These are phyloP conservation scores for Babyrousa celebensis DNA, from an alignment of 2,797 vertebrate genomes.

Conservation along the genomic window DNA sequence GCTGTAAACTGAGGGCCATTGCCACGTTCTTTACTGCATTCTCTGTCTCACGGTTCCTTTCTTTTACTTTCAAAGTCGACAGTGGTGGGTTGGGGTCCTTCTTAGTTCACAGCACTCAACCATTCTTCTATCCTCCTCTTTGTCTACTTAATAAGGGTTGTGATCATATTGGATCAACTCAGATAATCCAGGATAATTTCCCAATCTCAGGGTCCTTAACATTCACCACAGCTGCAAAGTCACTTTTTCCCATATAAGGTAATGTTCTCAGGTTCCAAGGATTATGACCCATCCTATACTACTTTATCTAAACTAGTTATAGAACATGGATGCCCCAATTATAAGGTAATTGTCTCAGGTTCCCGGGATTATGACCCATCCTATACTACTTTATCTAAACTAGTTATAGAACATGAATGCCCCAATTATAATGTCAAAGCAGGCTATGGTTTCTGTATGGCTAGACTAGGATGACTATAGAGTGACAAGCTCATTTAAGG, in stretches of 20 bases:
- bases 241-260: not conserved
- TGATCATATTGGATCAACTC: not conserved
- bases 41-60: not conserved
- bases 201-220: not conserved
- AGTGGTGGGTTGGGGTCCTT: not conserved
- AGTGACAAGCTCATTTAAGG: not conserved
- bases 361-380: not conserved
- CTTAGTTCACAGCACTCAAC: not conserved
- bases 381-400: not conserved
- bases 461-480: not conserved
- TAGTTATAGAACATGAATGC: not conserved
- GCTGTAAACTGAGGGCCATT: not conserved
- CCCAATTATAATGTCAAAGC: not conserved
- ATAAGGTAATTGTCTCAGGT: not conserved
- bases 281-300: not conserved
- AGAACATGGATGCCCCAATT: not conserved
- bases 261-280: not conserved
- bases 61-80: not conserved
- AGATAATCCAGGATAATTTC: not conserved
- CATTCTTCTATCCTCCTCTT: not conserved
- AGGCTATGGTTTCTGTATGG: not conserved
- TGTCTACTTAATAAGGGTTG: not conserved
- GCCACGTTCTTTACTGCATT: not conserved
- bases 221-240: not conserved
- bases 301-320: not conserved